A percentile compares a stretch with the other conserved stretches of the same genome.
Conservation (phyloP, 23 tunicate species). For the Diplosoma virens region DNA sequence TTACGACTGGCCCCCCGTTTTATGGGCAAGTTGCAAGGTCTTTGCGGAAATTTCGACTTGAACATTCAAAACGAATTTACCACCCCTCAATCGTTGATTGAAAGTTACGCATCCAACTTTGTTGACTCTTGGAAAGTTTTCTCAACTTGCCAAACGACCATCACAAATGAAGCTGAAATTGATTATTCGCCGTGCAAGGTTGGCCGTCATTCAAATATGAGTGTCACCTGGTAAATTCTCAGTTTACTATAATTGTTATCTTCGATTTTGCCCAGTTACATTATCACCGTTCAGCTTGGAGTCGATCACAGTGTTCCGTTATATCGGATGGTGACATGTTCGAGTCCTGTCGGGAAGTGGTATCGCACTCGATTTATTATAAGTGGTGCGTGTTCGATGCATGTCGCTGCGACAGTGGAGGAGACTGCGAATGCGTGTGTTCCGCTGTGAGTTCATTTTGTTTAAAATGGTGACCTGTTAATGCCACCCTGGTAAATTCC, state of each 20-base stretch:
- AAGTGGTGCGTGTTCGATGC: conserved; percentile 79
- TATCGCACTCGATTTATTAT: conserved; percentile 39
- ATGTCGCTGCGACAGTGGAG: conserved; percentile 70
- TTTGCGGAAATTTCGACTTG: conserved; percentile 68
- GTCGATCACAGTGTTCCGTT: conserved; percentile 45
- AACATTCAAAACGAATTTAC: conserved; percentile 39
- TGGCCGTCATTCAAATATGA: too few species aligned
- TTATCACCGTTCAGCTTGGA: conserved; percentile 57
- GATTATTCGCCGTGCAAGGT: conserved; percentile 60
- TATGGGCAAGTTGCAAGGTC: conserved; percentile 39
- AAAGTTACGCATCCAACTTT: conserved; percentile 25
- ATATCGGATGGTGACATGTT: conserved; percentile 46
- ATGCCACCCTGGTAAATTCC: too few species aligned
- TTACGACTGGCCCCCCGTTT: conserved; percentile 37
- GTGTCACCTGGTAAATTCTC: too few species aligned
- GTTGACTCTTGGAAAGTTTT: conserved; percentile 56
- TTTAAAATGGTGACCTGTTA: too few species aligned
- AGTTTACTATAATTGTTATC: too few species aligned
- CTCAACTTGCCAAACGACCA: conserved; percentile 29
- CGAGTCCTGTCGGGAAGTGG: conserved; percentile 42
- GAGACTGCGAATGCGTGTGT: conserved; percentile 81
- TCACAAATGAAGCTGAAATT: neutral
- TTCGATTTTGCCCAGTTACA: conserved; percentile 37
- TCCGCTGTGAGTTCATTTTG: conserved; percentile 64
- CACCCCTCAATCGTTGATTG: conserved; percentile 55